Conservation (phyloP, 2,888 invertebrate species). For the Chelonus formosanus region DNA sequence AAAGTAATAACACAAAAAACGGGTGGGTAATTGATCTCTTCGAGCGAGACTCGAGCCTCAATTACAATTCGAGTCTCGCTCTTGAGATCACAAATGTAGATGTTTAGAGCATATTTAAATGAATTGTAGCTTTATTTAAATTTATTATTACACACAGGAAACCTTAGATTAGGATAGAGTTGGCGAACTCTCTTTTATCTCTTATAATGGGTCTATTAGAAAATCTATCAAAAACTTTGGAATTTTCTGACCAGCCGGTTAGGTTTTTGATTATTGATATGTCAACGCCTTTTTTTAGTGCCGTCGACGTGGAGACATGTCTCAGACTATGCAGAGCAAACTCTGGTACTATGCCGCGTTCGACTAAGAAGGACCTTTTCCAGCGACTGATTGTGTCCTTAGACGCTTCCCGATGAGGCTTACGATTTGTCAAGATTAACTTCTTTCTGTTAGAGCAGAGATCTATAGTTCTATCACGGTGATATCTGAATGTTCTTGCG, state of each 20-base stretch:
- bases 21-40: no score
- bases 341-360: constrained; percentile 17
- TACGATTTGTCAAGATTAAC: constrained; percentile 22
- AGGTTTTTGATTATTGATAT: constrained; percentile 29
- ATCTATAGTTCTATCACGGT: constrained; percentile 16
- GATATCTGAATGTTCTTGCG: neutral
- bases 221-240: constrained; percentile 26
- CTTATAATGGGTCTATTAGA: constrained; percentile 28
- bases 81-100: neutral
- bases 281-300: constrained; percentile 30
- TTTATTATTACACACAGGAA: no score
- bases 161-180: no score
- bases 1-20: no score
- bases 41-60: no score
- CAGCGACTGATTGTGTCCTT: constrained; percentile 27
- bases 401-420: constrained; percentile 20
- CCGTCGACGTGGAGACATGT: constrained; percentile 32
- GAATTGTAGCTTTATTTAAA: no score
- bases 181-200: neutral
- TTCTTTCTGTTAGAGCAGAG: no score
- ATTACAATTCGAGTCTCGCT: no score
- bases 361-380: constrained; percentile 23
- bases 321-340: constrained; percentile 32
- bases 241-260: constrained; percentile 32
- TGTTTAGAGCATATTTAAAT: constrained; percentile 4